Base-by-base conservation (phyloP, 2,797 vertebrate genomes). In the Sebastiscus albofasciatus region DNA sequence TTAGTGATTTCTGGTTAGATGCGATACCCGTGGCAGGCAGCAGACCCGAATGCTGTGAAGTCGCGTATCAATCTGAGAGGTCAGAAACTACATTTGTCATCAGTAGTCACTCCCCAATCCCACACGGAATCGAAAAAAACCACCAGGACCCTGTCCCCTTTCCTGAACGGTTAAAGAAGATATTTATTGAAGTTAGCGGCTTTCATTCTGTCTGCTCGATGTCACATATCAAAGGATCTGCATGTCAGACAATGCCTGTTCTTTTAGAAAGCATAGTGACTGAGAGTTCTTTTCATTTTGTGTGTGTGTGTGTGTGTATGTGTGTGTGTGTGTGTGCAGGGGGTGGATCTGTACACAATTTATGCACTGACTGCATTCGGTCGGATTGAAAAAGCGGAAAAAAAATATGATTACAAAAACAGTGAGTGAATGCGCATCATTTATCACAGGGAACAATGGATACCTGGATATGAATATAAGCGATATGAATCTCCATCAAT, bases 1-100 rank as follows among this genome's bases (percentile, higher is more conserved):
- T 79, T 90, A 95, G 95, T 91, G 94, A 95, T 95, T 87, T 81
- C 66, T 75, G 62, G 70, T 90, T 81, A 87, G 90, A 90, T 88
- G 83, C 58, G 73, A 90, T 85, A 81, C 67, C 79, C 82, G 90
- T 90, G 82, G 84, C 75, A 91, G 87, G 85, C 77, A 91, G 87
- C 92, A 86, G 88, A 81, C 83, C 69, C 31, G 71, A 87, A 82
- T 74, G 84, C 79, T 79, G 78, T 72, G 77, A 91, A 90, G 86
- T 79, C 64, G 69, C 86, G 68, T 81, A 86, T 93, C 80, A 88
- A 80, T 93, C 85, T 77, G 26, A 92, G 87, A 77, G 88, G 90
- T 93, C 90, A 88, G 84, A 90, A 91, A 87, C 90, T 81, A 87
- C 82, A 92, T 91, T 90, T 85, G 77, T 91, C 89, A 90, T 87